Evolutionary conservation across 2,797 vertebrate species (phyloP), one percentile per base, ranked within the genome.

Genomic region (Pterois miles): DNA sequence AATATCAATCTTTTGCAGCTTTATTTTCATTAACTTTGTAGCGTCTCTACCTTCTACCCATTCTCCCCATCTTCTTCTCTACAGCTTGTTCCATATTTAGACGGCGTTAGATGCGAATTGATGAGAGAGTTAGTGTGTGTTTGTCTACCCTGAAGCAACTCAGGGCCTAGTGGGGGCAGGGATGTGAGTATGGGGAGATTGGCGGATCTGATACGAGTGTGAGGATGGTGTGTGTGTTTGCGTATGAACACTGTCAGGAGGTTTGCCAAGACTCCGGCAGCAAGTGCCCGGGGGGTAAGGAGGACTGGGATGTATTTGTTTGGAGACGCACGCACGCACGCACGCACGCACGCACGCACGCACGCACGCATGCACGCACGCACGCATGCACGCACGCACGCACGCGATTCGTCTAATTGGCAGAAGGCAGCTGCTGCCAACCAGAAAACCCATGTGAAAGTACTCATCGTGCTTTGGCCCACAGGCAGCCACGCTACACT

Each of bases 391-490:
- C 40, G 68, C 33, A 63, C 40, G 69, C 48, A 67, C 36, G 63
- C 23, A 57, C 50, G 77, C 54, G 25, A 59, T 66, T 70, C 27
- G 36, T 83, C 81, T 94, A 94, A 94, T 93, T 94, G 92, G 91
- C 91, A 92, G 88, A 89, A 91, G 88, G 91, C 92, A 92, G 91
- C 93, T 94, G 91, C 91, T 89, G 85, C 86, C 89, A 88, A 92
- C 90, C 91, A 91, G 89, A 92, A 92, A 86, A 71, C 57, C 72
- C 82, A 89, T 89, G 88, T 88, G 81, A 92, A 87, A 89, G 88
- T 82, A 50, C 80, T 87, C 81, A 76, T 90, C 50, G 52, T 81
- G 85, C 79, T 87, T 46, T 74, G 80, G 81, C 90, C 92, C 68
- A 78, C 43, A 86, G 92, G 91, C 92, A 83, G 76, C 87, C 82